Evolutionary conservation across 2,888 invertebrate species (phyloP).

Genomic region (Diaphora mendica): DNA sequence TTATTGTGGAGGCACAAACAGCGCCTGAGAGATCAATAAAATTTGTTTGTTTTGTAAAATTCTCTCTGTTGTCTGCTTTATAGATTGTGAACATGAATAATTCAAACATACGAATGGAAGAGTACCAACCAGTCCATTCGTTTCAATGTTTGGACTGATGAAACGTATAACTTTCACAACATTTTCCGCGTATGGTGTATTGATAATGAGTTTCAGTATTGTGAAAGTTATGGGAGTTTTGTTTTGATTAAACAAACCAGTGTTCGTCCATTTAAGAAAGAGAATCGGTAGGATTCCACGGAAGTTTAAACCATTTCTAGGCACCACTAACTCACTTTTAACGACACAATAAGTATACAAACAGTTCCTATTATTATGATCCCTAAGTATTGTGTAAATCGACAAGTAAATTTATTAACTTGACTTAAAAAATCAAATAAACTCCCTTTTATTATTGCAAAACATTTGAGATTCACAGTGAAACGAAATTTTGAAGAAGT

Average conservation of each 20-base stretch:
- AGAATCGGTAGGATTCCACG: neutral
- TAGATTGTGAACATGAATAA: constrained; percentile 85
- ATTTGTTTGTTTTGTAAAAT: constrained; percentile 86
- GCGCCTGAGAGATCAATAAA: constrained; percentile 86
- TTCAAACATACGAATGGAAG: constrained; percentile 79
- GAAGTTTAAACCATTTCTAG: neutral
- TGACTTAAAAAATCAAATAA: no score
- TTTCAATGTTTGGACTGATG: constrained; percentile 80
- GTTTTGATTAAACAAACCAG: neutral
- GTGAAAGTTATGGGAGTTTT: neutral
- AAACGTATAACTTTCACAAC: constrained; percentile 65
- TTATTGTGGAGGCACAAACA: constrained; percentile 83
- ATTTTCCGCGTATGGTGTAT: constrained; percentile 29
- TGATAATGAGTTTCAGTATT: constrained; percentile 5
- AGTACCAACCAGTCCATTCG: constrained; percentile 76
- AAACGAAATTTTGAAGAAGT: no score
- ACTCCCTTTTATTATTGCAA: no score
- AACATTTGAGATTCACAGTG: no score
- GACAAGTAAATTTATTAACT: no score
- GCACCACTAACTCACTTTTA: neutral
- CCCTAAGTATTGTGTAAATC: no score
- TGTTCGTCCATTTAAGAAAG: neutral
- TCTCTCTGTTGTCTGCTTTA: constrained; percentile 81
- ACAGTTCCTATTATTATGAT: neutral
- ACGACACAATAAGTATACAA: neutral